Conservation (phyloP, 2,113 vertebrate species). For the Cyprinodon tularosa region DNA sequence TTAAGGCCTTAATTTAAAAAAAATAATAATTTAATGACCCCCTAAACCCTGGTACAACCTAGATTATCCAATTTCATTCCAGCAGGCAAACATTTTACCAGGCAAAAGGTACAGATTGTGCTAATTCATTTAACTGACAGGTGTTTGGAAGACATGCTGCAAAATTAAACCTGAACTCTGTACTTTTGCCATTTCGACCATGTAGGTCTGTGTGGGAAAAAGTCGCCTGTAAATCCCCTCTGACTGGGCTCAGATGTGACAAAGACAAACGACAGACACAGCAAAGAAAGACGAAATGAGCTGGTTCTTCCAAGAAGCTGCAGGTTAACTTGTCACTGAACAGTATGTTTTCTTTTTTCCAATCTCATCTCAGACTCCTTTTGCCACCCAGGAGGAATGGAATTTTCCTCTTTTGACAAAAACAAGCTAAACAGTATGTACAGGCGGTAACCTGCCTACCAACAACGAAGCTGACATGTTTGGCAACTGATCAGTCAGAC, state of each 20-base stretch:
- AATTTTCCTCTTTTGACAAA: conserved; percentile 1
- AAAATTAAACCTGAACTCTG: background rate
- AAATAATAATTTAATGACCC: too few species aligned
- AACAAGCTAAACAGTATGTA: background rate
- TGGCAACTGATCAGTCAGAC: conserved; percentile 8
- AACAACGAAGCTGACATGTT: background rate
- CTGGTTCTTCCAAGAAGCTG: background rate
- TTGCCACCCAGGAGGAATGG: too few species aligned
- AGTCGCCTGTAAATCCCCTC: background rate
- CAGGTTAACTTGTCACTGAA: background rate
- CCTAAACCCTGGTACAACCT: background rate
- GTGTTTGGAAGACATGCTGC: background rate
- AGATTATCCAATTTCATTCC: background rate
- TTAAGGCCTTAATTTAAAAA: too few species aligned
- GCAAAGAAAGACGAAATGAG: background rate
- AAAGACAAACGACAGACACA: background rate
- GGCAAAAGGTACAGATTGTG: too few species aligned
- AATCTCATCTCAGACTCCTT: background rate
- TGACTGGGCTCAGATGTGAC: background rate
- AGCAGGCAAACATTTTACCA: too few species aligned
- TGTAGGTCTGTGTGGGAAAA: conserved; percentile 2
- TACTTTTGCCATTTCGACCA: conserved; percentile 7
- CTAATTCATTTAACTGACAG: background rate
- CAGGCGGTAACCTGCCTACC: background rate
- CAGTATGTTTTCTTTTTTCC: background rate